Base-by-base conservation (phyloP, 2,888 invertebrate species). In the Andricus curvator region DNA sequence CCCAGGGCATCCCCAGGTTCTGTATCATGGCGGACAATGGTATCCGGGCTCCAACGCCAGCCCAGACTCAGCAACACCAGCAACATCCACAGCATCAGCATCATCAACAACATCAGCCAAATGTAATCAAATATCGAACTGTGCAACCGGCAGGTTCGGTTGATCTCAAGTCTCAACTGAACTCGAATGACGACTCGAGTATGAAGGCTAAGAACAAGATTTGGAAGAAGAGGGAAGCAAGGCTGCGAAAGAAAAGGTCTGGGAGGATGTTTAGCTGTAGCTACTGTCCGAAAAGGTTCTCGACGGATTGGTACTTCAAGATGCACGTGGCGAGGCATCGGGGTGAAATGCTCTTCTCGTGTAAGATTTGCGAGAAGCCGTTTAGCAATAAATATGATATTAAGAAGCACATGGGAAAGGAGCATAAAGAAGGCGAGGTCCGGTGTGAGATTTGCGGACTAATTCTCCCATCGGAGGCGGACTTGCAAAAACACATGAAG, bases 221-320 rank as follows among this genome's bases (percentile, higher is more conserved):
- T 62, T 78, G 78, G 78, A 80, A 83, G 22, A 51, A 66, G n/a
- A 83, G 56, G n/a, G 56, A 81, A 33, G 81, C 81, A 20, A 80
- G 82, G 56, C 44, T 56, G 65, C 78, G 79, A 74, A 86, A 74
- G 29, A 74, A 81, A 5, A 77, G 79, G 79, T 60, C 66, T n/a
- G 80, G 85, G n/a, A 91, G 86, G 81, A 84, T 85, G 9, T 92
- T 91, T 65, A 85, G 86, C 22, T 92, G 92, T 78, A 84, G 86
- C 0, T 89, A 88, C 41, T 92, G 92, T 37, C 82, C 85, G 4
- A 92, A 92, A 70, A 80, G 85, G 76, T 89, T 92, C n/a, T 89
- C 88, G 17, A 91, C 92, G 1, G 88, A 90, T 60, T 92, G 92
- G 89, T 92, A 92, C 77, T 92, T 92, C 64, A 91, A 90, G 66